Evolutionary conservation across 2,888 invertebrate genomes (phyloP), one percentile per base, ranked within the genome.

Genomic region (Ophioninae sp.): DNA sequence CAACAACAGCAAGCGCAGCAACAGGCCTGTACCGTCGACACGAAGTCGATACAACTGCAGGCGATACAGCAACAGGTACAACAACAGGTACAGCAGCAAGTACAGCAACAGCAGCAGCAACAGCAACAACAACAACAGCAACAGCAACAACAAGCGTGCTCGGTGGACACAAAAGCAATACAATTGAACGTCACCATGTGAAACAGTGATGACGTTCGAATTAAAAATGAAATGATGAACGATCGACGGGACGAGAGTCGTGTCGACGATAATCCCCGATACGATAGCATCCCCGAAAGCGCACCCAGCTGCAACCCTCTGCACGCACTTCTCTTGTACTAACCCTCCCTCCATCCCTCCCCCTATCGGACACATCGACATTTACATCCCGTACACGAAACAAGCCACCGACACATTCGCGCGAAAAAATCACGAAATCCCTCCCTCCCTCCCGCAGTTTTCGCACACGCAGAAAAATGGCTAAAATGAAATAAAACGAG

Each of bases 321-420:
- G 91, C 92, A 92, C 93, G 90, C 92, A 92, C 92, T 91, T 91
- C 90, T 92, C 92, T 91, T 92, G 92, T 92, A 92, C 92, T 93
- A 92, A 92, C 91, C 87, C 74, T 65, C 22, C 41, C 63, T 30
- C 30, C 30, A 1, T 30, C 30, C 30, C 30, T 30, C 2, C 30
- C 1, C 30, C 30, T 30, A 30, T 30, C 10, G 39, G 44, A 75
- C 63, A 61, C 17, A 67, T 37, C 59, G 64, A 30, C 5, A 73
- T 6, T 6, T 6, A 82, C 44, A 61, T n/a, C 64, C 41, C 10
- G 74, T 8, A 51, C 65, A 68, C 20, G 63, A 73, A 23, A 64
- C 20, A 44, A 17, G 56, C 51, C 51, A 59, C 59, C 8, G 17
- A 68, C 65, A 69, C 17, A 75, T n/a, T n/a, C 67, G 23, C 13